phyloP scores from a whole-genome alignment of 2,113 vertebrate genomes.

The Ailurus styani region DNA sequence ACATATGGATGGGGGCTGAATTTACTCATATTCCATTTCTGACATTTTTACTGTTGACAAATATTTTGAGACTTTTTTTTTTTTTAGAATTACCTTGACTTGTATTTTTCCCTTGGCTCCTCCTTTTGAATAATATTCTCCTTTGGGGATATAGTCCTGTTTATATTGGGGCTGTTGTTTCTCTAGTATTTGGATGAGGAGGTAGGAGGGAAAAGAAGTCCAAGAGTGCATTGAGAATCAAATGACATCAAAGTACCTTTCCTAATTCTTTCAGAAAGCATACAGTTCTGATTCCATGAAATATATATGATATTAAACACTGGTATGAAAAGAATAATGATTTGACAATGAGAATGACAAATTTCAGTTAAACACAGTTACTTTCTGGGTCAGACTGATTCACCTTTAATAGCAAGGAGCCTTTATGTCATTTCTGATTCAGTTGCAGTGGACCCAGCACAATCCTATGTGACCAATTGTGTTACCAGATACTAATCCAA shows the following conservation, averaged over 20 bases:
- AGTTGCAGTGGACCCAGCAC: neutral
- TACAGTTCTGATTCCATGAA: neutral
- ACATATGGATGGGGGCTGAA: neutral
- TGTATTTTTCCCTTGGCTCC: neutral
- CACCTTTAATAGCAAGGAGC: neutral
- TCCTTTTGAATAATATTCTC: slow-evolving; percentile 30
- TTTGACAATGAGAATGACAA: neutral
- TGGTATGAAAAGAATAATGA: neutral
- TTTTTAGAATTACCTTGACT: slow-evolving; percentile 29
- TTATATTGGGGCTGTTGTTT: neutral
- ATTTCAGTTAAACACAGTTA: neutral
- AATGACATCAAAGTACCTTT: neutral
- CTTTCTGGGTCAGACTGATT: neutral
- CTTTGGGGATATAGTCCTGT: neutral
- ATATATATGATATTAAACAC: neutral
- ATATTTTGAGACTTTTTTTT: slow-evolving; percentile 14
- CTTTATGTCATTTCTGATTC: neutral
- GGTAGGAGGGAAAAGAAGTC: neutral
- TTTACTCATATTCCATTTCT: neutral
- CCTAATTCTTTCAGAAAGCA: neutral
- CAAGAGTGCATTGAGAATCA: neutral
- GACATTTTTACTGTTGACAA: neutral
- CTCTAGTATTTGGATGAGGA: neutral
- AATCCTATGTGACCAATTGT: neutral
- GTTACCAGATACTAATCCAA: neutral